A percentile compares a stretch with the other conserved stretches of the same genome.
phyloP scores from a whole-genome alignment of 2,888 invertebrate genomes.

The Lasioglossum zephyrum region DNA sequence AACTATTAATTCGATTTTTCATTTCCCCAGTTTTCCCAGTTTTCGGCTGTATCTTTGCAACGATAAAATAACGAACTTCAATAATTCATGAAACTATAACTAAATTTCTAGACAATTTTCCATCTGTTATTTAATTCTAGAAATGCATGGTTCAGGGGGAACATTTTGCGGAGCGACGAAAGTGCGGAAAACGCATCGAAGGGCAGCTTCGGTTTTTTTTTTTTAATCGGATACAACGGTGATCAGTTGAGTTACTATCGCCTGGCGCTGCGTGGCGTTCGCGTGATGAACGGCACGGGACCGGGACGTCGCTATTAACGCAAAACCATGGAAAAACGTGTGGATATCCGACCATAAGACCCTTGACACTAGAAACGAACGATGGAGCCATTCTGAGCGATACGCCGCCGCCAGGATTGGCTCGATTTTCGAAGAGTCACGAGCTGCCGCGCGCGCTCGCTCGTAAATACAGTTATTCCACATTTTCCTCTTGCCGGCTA shows the following conservation, averaged over 20 bases:
- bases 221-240: background rate
- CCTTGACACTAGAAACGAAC: conserved; percentile 49
- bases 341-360: conserved; percentile 47
- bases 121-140: too few relatives aligned
- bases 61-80: too few relatives aligned
- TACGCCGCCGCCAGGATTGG: conserved; percentile 54
- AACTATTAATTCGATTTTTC: too few relatives aligned
- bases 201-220: background rate
- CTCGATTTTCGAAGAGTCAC: conserved; percentile 72
- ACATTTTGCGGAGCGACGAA: background rate
- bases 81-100: too few relatives aligned
- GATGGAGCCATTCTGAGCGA: conserved; percentile 50
- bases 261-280: background rate
- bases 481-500: conserved; percentile 37
- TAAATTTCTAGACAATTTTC: too few relatives aligned
- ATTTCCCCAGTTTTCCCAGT: too few relatives aligned
- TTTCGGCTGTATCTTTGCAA: too few relatives aligned
- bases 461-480: conserved; percentile 67
- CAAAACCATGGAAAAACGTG: conserved; percentile 54
- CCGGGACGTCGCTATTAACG: conserved; percentile 49
- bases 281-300: conserved; percentile 3
- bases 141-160: background rate
- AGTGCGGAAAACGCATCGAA: background rate
- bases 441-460: conserved; percentile 51
- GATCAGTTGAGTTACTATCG: background rate